Base-by-base conservation (phyloP, 2,797 vertebrate species). In the Coregonus ussuriensis region DNA sequence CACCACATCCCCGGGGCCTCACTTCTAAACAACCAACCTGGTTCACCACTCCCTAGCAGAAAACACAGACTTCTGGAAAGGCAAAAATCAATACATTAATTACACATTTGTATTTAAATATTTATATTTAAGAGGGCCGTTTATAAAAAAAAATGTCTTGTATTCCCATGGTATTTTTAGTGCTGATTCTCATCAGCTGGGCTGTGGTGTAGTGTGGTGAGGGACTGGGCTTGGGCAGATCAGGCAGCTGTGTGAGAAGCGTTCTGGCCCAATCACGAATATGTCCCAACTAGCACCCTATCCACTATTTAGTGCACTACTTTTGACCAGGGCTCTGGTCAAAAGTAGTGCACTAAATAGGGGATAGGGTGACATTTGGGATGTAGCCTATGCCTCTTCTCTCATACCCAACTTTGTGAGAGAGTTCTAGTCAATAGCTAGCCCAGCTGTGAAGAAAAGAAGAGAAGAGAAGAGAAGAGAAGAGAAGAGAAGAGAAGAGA, bases 11-110 rank as follows among this genome's bases (percentile, higher is more conserved):
- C 93, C 91, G 91, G 89, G 89, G 25, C 85, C 90, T 93, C 94
- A 94, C 93, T 94, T 94, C 92, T 94, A 95, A 93, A 86, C 88
- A 88, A 87, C 93, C 92, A 91, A 91, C 90, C 83, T 91, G 93
- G 93, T 94, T 92, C 88, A 91, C 94, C 93, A 92, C 93, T 89
- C 86, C 91, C 89, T 52, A 91, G 41, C 91, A 86, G 51, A 87
- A 90, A 93, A 91, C 91, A 90, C 92, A 90, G 91, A 90, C 90
- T 91, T 16, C 67, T 21, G 90, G 89, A 91, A 93, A 91, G 86
- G 87, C 91, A 91, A 94, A 93, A 93, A 94, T 94, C 94, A 94
- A 93, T 94, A 95, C 92, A 93, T 94, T 94, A 92, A 94, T 94
- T 95, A 94, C 93, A 90, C 88, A 92, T 93, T 93, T 94, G 92